Evolutionary conservation across 2,797 vertebrate genomes (phyloP).

Genomic region (Poeciliopsis paucimaculata): DNA sequence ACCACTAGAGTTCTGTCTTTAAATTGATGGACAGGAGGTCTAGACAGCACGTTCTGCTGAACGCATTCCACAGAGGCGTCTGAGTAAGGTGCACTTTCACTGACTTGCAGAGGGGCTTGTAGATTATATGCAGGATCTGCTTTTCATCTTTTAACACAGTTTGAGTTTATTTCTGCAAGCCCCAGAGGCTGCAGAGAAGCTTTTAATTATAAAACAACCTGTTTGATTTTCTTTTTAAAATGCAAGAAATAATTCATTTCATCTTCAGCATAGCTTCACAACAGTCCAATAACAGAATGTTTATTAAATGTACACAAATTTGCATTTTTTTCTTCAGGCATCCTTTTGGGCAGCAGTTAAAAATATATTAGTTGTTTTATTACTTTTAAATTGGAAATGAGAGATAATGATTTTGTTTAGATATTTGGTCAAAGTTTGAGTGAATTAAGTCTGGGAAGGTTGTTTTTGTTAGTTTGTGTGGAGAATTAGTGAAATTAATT

Average conservation of each 20-base stretch:
- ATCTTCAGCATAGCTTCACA: constrained; percentile 68
- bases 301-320: constrained; percentile 69
- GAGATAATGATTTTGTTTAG: constrained; percentile 30
- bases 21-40: constrained; percentile 67
- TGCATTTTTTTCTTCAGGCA: constrained; percentile 61
- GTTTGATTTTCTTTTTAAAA: constrained; percentile 65
- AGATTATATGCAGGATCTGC: constrained; percentile 72
- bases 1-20: constrained; percentile 67
- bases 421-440: constrained; percentile 29
- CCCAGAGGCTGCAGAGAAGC: constrained; percentile 71
- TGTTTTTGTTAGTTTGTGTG: not conserved
- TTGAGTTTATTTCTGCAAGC: constrained; percentile 61
- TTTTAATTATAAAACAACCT: constrained; percentile 80
- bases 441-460: constrained; percentile 20
- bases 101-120: constrained; percentile 51
- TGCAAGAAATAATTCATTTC: constrained; percentile 59
- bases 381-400: constrained; percentile 63
- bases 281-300: constrained; percentile 40
- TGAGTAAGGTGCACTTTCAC: constrained; percentile 73
- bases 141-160: constrained; percentile 75
- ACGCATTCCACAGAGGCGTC: constrained; percentile 77
- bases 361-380: constrained; percentile 62
- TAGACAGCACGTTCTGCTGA: constrained; percentile 67
- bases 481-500: not conserved
- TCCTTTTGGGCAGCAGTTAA: constrained; percentile 30